Evolutionary conservation across 2,113 vertebrate species (phyloP), one percentile per base, ranked within the genome.

Genomic region (Anseranas semipalmata): DNA sequence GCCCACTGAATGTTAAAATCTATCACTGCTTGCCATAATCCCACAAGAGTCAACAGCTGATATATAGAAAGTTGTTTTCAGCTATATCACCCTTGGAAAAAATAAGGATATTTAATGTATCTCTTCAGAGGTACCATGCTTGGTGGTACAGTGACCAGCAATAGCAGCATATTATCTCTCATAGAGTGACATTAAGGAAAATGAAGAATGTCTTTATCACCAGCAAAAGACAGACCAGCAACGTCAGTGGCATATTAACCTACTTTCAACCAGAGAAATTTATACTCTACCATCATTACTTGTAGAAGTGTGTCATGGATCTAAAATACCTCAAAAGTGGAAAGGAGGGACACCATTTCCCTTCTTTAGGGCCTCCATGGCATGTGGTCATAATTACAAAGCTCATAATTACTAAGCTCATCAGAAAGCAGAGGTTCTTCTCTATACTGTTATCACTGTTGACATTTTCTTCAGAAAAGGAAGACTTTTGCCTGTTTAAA

Each of bases 51-150:
- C 46, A 87, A 87, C 30, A 46, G 21, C 46, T 82, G 50, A 67
- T 75, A 81, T 41, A 70, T 50, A 39, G 62, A 90, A 95, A 85
- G 66, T 16, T 86, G n/a, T 48, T 96, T 90, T 70, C 66, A 89
- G 55, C 70, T 90, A 43, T 78, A 70, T 68, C 87, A 71, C 16
- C 14, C 17, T 7, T 5, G 7, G 4, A 21, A 48, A n/a, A 30
- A 18, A 22, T 45, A 8, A 24, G 3, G 28, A 32, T 71, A 43
- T 89, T 80, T 77, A 85, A 88, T 58, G 24, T 41, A 70, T 43
- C 37, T 76, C 8, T 71, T 74, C 46, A 86, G 66, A 85, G 52
- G 53, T 71, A 27, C 50, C 56, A 18, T 1, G 1, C 24, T 82
- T 82, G n/a, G 52, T 28, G 7, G 52, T 52, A 74, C 22, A 55